These are phyloP conservation scores for Pogonus chalceus DNA, from an alignment of 1,140 invertebrate species.

Conservation along the genomic window DNA sequence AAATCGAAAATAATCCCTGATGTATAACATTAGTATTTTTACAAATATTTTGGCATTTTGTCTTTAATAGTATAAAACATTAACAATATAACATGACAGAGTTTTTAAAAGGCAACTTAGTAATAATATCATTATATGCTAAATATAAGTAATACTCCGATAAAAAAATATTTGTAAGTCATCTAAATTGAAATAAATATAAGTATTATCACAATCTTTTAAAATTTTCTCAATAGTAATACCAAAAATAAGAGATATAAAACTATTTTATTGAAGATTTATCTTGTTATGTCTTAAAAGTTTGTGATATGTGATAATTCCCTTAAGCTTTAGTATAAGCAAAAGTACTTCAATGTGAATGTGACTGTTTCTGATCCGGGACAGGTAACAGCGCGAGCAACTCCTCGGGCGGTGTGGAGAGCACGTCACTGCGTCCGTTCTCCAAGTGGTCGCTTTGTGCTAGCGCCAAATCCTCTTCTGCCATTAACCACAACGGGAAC, in stretches of 20 bases:
- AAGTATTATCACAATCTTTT: background rate
- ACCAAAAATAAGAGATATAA: background rate
- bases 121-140: too few species aligned
- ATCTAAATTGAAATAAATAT: too few species aligned
- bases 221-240: background rate
- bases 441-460: constrained; percentile 28
- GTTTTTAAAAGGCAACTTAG: too few species aligned
- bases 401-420: constrained; percentile 29
- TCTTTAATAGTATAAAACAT: too few species aligned
- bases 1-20: too few species aligned
- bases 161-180: too few species aligned
- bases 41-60: too few species aligned
- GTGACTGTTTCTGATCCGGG: constrained; percentile 5
- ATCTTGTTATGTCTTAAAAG: background rate
- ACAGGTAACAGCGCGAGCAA: constrained; percentile 31
- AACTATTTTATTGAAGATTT: background rate
- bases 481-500: constrained; percentile 15
- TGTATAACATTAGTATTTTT: too few species aligned
- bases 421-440: constrained; percentile 26
- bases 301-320: background rate
- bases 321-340: background rate
- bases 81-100: too few species aligned
- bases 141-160: too few species aligned
- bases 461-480: constrained; percentile 16
- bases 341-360: too few species aligned